Evolutionary conservation across 2,888 invertebrate species (phyloP).

Genomic region (Eupithecia subumbrata): DNA sequence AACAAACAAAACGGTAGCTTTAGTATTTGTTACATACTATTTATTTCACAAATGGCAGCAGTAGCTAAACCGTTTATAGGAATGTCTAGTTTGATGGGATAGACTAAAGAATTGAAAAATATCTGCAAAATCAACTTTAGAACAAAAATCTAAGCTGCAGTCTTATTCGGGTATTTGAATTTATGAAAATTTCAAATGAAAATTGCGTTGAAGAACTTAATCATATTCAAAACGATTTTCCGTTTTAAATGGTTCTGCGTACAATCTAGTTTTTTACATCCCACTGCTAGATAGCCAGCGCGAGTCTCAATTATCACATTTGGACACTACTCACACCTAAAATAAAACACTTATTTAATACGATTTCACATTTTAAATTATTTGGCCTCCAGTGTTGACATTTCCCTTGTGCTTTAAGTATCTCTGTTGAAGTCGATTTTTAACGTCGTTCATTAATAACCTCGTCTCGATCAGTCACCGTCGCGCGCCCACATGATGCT

Average conservation of each 20-base stretch:
- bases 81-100: background rate
- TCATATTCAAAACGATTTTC: background rate
- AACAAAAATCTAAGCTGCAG: background rate
- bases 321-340: background rate
- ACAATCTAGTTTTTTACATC: background rate
- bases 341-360: background rate
- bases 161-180: background rate
- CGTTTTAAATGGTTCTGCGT: background rate
- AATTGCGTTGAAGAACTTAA: background rate
- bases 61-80: background rate
- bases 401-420: background rate
- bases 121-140: background rate
- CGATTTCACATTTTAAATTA: background rate
- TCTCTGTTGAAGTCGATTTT: background rate
- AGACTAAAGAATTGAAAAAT: background rate
- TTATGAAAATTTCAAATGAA: background rate
- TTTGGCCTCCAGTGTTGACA: background rate
- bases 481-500: slow-evolving; percentile 43
- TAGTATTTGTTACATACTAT: background rate
- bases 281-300: background rate
- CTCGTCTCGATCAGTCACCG: slow-evolving; percentile 42
- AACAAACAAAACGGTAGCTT: background rate
- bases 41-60: background rate
- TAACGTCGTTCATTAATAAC: slow-evolving; percentile 37
- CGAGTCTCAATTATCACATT: background rate